Base-by-base conservation (phyloP, 2,113 vertebrate genomes). In the Ageneiosus marmoratus region DNA sequence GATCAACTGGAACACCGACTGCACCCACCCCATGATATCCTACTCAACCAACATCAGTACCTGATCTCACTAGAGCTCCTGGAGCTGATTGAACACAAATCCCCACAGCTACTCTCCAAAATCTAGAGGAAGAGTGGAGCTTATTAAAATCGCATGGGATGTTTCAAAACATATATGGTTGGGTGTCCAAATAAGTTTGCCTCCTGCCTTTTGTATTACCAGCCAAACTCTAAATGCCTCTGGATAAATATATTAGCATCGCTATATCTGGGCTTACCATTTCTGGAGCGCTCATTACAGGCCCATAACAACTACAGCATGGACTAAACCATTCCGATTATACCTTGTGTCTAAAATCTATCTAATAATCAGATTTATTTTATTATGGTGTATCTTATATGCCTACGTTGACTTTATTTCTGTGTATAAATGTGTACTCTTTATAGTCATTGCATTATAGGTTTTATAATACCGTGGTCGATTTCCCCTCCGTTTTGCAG, bases 291-390 rank as follows among this genome's bases (percentile, higher is more conserved):
- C 44, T n/a, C 29, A 53, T 60, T 32, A 70, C 70, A 73, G 70
- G n/a, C 20, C 37, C 44, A 73, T 79, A 65, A 67, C 87, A 53
- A 91, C 90, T 76, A 65, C 41, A 76, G 78, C 41, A 77, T 50
- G 90, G 92, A 90, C 58, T 63, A 65, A 32, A 91, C 92, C 92
- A 94, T 90, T 29, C 56, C n/a, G n/a, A n/a, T n/a, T n/a, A 16
- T 20, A 37, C 0, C 1, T 10, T 24, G 65, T n/a, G 46, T 12
- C 4, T 34, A 76, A 37, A 34, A 55, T 53, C 0, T 18, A 5
- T 32, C 27, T 22, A 73, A 74, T 10, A 53, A 53, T 48, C 27
- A 44, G 9, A 29, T 12, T 50, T 3, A 41, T 73, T 46, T 65
- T 7, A 65, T 2, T 6, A 16, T 6, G 13, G 6, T 16, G 2